These are phyloP conservation scores for Pissodes strobi DNA, from an alignment of 1,140 invertebrate species.

Conservation along the genomic window DNA sequence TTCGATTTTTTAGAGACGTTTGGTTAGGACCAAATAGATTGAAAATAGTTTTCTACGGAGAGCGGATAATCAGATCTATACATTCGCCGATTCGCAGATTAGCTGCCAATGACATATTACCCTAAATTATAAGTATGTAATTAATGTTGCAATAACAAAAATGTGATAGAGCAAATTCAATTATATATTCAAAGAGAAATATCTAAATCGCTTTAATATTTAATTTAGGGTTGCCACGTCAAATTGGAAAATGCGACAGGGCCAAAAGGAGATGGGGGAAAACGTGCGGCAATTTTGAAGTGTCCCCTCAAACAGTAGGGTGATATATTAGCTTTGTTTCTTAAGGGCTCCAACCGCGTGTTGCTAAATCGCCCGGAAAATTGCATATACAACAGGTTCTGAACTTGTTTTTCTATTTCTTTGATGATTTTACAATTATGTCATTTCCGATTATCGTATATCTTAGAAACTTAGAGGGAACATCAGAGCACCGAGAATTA, in stretches of 20 bases:
- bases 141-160: too few relatives aligned
- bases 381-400: slow-evolving; percentile 38
- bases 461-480: too few relatives aligned
- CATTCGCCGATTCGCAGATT: too few relatives aligned
- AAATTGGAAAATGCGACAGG: slow-evolving; percentile 36
- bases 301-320: slow-evolving; percentile 41
- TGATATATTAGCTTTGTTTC: slow-evolving; percentile 42
- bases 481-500: too few relatives aligned
- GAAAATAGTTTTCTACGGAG: too few relatives aligned
- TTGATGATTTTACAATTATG: slow-evolving; percentile 33
- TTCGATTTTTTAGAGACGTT: too few relatives aligned
- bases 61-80: too few relatives aligned
- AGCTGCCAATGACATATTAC: too few relatives aligned
- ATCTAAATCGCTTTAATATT: slow-evolving; percentile 35
- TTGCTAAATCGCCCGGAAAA: slow-evolving; percentile 41
- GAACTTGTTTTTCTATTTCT: slow-evolving; percentile 24
- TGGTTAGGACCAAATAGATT: too few relatives aligned
- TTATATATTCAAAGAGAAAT: too few relatives aligned
- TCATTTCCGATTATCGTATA: slow-evolving; percentile 20
- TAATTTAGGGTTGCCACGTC: slow-evolving; percentile 29
- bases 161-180: too few relatives aligned
- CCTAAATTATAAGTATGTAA: too few relatives aligned
- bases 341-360: slow-evolving; percentile 38
- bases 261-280: slow-evolving; percentile 23
- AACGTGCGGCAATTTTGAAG: slow-evolving; percentile 39